Evolutionary conservation across 2,888 invertebrate species (phyloP).

Genomic region (Flexamia atlantica): DNA sequence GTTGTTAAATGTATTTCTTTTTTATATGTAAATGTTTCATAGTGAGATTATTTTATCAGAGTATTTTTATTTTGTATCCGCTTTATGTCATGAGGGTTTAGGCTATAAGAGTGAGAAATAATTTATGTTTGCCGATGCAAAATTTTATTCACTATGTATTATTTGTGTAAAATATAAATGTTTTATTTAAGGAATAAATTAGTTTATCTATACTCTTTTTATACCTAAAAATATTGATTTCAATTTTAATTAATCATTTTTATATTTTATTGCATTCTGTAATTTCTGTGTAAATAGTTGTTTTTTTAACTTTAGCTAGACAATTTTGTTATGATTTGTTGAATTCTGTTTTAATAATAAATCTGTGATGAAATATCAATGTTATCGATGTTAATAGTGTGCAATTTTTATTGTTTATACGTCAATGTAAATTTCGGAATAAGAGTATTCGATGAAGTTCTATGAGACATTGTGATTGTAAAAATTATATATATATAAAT

Average conservation of each 20-base stretch:
- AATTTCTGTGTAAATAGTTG: constrained; percentile 6
- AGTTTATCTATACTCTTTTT: neutral
- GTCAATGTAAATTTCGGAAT: constrained; percentile 59
- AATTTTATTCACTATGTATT: neutral
- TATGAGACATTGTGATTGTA: constrained; percentile 58
- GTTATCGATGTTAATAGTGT: constrained; percentile 63
- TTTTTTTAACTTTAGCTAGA: constrained; percentile 21
- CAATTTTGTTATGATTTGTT: constrained; percentile 58
- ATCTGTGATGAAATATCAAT: constrained; percentile 62
- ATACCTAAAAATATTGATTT: neutral
- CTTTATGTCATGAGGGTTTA: constrained; percentile 35
- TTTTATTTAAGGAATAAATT: neutral
- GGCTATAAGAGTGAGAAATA: constrained; percentile 30
- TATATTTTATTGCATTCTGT: neutral
- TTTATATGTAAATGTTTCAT: constrained; percentile 39
- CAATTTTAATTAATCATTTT: neutral
- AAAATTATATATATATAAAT: constrained; percentile 59
- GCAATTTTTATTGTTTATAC: constrained; percentile 64
- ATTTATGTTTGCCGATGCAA: neutral
- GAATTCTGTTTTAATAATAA: constrained; percentile 57
- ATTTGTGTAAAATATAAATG: neutral
- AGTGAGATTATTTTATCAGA: constrained; percentile 47
- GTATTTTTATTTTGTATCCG: constrained; percentile 20
- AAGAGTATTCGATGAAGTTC: constrained; percentile 60
- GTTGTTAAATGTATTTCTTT: constrained; percentile 1